A percentile compares a stretch with the other conserved stretches of the same genome.
Conservation (phyloP, 2,113 vertebrate genomes). For the Varanus salvator region DNA sequence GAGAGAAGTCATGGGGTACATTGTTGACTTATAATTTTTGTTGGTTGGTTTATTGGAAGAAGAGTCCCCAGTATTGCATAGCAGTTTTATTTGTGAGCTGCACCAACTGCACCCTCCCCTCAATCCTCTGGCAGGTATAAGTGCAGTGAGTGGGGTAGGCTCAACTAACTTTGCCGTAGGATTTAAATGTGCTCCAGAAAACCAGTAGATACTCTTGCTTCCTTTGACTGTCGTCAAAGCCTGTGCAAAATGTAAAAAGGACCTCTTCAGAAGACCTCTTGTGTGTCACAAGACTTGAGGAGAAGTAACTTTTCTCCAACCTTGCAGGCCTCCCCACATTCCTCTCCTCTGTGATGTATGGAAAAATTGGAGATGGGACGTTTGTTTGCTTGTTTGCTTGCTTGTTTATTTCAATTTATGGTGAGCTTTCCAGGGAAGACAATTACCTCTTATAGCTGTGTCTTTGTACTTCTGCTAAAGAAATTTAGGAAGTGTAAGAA, state of each 20-base stretch:
- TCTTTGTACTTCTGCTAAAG: not conserved
- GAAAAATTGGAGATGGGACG: not conserved
- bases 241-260: not conserved
- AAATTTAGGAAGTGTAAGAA: not conserved
- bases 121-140: not conserved
- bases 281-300: not conserved
- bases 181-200: not conserved
- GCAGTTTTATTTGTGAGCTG: not conserved
- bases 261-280: not conserved
- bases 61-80: not conserved
- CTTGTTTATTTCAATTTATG: not conserved
- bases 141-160: too few relatives aligned
- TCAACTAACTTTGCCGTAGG: too few relatives aligned
- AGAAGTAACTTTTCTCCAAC: not conserved
- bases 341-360: not conserved
- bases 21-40: not conserved
- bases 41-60: not conserved
- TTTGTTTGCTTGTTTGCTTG: too few relatives aligned
- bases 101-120: not conserved
- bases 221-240: not conserved
- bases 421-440: not conserved
- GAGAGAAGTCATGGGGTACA: not conserved
- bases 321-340: not conserved
- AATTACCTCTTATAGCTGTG: not conserved
- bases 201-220: not conserved